These are phyloP conservation scores for Lepidotrigona ventralis DNA, from an alignment of 1,140 invertebrate genomes.

Conservation along the genomic window DNA sequence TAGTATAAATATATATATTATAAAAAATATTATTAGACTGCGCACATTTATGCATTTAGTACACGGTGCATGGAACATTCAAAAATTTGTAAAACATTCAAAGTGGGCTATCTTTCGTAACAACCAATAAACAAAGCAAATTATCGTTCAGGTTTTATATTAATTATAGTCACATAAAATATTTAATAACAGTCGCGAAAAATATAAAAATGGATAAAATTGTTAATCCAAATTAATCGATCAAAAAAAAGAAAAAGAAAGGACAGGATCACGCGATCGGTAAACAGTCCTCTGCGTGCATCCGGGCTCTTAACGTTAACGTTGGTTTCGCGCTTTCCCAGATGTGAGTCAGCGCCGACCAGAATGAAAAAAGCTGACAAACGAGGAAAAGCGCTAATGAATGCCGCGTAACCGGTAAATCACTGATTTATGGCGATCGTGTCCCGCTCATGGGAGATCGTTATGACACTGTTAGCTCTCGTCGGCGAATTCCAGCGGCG, in stretches of 20 bases:
- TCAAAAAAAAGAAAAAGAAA: not conserved
- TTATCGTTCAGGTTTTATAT: no score
- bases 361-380: not conserved
- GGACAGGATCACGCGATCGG: conserved; percentile 1
- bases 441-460: conserved; percentile 58
- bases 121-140: no score
- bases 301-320: conserved; percentile 52
- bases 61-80: no score
- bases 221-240: no score
- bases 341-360: not conserved
- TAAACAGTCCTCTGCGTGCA: conserved; percentile 49
- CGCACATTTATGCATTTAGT: no score
- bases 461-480: conserved; percentile 64
- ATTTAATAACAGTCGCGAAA: no score
- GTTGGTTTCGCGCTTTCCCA: conserved; percentile 55
- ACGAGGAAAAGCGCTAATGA: conserved; percentile 58
- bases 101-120: not conserved
- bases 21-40: no score
- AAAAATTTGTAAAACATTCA: not conserved
- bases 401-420: conserved; percentile 54
- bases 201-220: no score
- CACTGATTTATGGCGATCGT: conserved; percentile 62
- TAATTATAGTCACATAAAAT: no score
- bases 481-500: conserved; percentile 52
- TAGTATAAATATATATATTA: no score